Conservation (phyloP, 2,113 vertebrate species). For the Plecturocebus donacophilus region DNA sequence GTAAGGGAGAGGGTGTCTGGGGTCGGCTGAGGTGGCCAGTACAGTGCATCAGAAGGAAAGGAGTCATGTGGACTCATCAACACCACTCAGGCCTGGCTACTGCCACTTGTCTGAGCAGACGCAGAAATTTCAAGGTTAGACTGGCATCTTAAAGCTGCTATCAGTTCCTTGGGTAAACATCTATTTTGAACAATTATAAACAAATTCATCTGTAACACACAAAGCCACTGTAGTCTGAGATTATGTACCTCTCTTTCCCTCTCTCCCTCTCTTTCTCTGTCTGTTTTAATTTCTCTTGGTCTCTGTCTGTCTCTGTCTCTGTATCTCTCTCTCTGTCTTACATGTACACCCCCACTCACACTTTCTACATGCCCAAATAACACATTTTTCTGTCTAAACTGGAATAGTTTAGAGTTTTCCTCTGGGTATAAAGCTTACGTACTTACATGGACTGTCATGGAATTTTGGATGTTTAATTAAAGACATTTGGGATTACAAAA, state of each 20-base stretch:
- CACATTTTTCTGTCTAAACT: not conserved
- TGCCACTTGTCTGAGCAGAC: not conserved
- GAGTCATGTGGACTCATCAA: not conserved
- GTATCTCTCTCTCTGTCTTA: not conserved
- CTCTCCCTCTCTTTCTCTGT: not conserved
- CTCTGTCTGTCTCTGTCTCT: not conserved
- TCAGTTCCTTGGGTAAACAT: conserved; percentile 20
- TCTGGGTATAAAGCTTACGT: not conserved
- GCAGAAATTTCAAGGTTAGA: not conserved
- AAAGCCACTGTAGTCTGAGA: not conserved
- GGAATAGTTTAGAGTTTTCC: not conserved
- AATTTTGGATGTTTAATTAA: not conserved
- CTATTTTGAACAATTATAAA: conserved; percentile 44
- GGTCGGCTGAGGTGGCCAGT: not conserved
- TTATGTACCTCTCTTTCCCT: not conserved
- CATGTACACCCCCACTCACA: not conserved
- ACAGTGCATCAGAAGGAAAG: not conserved
- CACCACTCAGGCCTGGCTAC: not conserved
- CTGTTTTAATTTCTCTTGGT: not conserved
- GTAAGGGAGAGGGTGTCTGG: not conserved
- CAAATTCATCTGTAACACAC: not conserved
- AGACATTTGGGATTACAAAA: not conserved
- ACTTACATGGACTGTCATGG: not conserved
- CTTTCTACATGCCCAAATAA: not conserved
- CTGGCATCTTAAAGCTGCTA: not conserved